Percentiles rank a stretch among this genome's conserved stretches.
Conservation (phyloP, 2,113 vertebrate species). For the Nerophis lumbriciformis region DNA sequence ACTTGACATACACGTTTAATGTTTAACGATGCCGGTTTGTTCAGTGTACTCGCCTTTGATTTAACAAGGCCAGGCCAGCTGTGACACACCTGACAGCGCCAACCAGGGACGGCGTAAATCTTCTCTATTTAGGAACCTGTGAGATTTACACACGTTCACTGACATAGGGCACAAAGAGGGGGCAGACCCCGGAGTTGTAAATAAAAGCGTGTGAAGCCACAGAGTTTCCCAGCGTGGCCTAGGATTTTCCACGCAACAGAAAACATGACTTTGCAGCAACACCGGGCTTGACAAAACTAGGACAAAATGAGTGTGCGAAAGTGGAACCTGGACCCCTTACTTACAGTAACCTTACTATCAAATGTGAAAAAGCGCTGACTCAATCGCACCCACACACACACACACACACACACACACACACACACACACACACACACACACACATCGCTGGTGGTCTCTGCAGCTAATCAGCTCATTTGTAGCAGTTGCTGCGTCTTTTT, state of each 20-base stretch:
- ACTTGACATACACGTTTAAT: slow-evolving; percentile 10
- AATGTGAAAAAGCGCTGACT: slow-evolving; percentile 38
- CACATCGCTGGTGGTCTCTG: not conserved
- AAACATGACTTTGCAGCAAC: slow-evolving; percentile 54
- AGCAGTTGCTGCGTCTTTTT: not conserved
- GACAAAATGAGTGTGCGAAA: slow-evolving; percentile 41
- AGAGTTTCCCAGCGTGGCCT: slow-evolving; percentile 47
- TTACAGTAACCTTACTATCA: slow-evolving; percentile 52
- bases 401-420: too few relatives aligned
- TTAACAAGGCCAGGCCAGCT: slow-evolving; percentile 11
- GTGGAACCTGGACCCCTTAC: slow-evolving; percentile 16
- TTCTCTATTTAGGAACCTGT: slow-evolving; percentile 10
- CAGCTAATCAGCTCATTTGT: not conserved
- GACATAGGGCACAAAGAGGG: slow-evolving; percentile 36
- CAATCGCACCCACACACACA: not conserved
- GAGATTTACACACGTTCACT: slow-evolving; percentile 22
- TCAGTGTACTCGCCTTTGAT: slow-evolving; percentile 5
- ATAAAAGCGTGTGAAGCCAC: slow-evolving; percentile 39
- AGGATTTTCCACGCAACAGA: slow-evolving; percentile 56
- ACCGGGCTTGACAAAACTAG: slow-evolving; percentile 12
- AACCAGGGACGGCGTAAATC: not conserved
- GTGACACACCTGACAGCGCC: slow-evolving; percentile 12
- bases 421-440: slow-evolving; percentile 7
- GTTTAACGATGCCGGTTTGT: not conserved
- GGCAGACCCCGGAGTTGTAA: slow-evolving; percentile 29